Conservation (phyloP, 2,113 vertebrate species). For the Lepus timidus region DNA sequence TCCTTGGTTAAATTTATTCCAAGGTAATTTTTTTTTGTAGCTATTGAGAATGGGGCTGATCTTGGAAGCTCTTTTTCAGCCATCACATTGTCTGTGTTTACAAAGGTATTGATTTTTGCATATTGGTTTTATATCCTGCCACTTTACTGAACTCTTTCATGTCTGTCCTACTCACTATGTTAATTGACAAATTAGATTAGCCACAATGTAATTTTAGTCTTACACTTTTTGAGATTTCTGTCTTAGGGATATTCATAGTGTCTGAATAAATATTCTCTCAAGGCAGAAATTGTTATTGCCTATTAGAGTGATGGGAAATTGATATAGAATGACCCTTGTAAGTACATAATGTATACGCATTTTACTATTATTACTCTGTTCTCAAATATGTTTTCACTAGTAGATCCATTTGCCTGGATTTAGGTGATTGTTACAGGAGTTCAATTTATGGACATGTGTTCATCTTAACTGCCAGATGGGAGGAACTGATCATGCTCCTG, state of each 20-base stretch:
- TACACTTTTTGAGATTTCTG: not conserved
- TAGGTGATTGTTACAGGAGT: not conserved
- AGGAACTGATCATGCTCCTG: not conserved
- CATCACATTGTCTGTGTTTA: no score
- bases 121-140: no score
- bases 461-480: constrained; percentile 14
- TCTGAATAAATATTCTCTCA: not conserved
- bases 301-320: not conserved
- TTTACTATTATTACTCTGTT: constrained; percentile 19
- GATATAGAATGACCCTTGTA: not conserved
- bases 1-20: no score
- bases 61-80: no score
- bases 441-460: constrained; percentile 34
- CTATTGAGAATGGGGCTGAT: no score
- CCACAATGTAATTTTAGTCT: not conserved
- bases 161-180: not conserved
- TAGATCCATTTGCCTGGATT: not conserved
- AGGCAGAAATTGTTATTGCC: not conserved
- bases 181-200: not conserved
- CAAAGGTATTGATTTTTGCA: no score
- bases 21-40: no score
- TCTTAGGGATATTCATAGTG: not conserved
- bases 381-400: constrained; percentile 33
- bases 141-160: not conserved
- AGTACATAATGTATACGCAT: not conserved